Evolutionary conservation across 2,888 invertebrate species (phyloP), one percentile per base, ranked within the genome.

Genomic region (Caenorhabditis auriculariae): DNA sequence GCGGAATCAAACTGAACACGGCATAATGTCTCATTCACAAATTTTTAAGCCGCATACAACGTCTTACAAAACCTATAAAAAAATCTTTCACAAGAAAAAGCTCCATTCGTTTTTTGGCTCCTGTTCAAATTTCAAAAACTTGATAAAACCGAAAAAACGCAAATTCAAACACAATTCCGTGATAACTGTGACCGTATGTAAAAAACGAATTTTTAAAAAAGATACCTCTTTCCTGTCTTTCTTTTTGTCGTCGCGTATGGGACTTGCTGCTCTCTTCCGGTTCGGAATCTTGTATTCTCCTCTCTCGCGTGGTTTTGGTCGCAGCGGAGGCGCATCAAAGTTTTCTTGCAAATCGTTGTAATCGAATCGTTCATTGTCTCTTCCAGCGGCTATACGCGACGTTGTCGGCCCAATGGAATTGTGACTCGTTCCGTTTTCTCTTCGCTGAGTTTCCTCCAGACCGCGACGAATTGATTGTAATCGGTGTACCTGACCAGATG

Each of bases 391-490:
- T 46, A 60, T 60, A 42, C 59, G 23, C 21, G 15, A 3, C 23
- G 27, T 17, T 23, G 6, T 21, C 29, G 29, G 15, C 44, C 19
- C 23, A 19, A 2, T 32, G 12, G n/a, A 26, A 9, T 21, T n/a
- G 27, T 43, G 26, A 7, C 24, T 23, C 51, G 24, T 21, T 56
- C 56, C 26, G 9, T 9, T 35, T 17, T 2, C 41, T 41, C 43
- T 12, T 39, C n/a, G 23, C 32, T 52, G 35, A 9, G 62, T 69
- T 3, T 67, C 66, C 15, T 66, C 66, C 17, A 71, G 57, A 26
- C 65, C 52, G 21, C 75, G 61, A 7, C 74, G 60, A 23, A 74
- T 59, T 24, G 51, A 48, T 55, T 66, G 66, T 2, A 69, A 47
- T 4, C 65, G 56, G 28, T 55, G 53, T 0, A 63, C 53, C 64